These are phyloP conservation scores for Darevskia nairensis DNA, from an alignment of 2,797 vertebrate species.

Conservation along the genomic window DNA sequence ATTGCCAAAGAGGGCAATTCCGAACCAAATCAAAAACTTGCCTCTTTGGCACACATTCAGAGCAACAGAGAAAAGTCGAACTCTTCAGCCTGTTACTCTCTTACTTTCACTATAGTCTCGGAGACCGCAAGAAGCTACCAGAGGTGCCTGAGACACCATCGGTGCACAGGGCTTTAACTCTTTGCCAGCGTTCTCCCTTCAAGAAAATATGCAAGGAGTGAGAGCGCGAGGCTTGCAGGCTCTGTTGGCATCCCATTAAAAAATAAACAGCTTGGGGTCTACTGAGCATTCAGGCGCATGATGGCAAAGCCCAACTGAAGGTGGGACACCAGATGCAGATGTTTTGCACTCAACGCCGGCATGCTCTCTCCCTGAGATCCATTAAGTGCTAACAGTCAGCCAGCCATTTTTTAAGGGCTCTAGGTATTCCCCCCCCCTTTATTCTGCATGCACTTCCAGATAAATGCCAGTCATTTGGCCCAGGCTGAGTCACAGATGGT, in stretches of 20 bases:
- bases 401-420: constrained; percentile 67
- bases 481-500: constrained; percentile 94
- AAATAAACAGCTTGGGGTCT: constrained; percentile 43
- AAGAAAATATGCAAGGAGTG: neutral
- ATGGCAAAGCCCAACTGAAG: constrained; percentile 20
- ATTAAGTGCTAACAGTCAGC: constrained; percentile 78
- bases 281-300: constrained; percentile 1
- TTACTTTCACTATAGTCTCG: neutral
- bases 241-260: constrained; percentile 21
- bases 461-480: constrained; percentile 98
- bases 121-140: neutral
- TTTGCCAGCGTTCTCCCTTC: constrained; percentile 34
- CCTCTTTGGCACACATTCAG: neutral
- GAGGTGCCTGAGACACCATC: neutral
- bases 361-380: constrained; percentile 58
- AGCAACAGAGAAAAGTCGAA: neutral
- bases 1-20: neutral
- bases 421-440: constrained; percentile 19
- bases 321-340: constrained; percentile 76
- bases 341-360: constrained; percentile 71
- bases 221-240: neutral
- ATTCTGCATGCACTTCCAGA: constrained; percentile 83
- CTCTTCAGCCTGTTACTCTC: neutral
- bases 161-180: neutral
- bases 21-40: neutral